These are phyloP conservation scores for Psittacus erithacus DNA, from an alignment of 2,113 vertebrate genomes.

Conservation along the genomic window DNA sequence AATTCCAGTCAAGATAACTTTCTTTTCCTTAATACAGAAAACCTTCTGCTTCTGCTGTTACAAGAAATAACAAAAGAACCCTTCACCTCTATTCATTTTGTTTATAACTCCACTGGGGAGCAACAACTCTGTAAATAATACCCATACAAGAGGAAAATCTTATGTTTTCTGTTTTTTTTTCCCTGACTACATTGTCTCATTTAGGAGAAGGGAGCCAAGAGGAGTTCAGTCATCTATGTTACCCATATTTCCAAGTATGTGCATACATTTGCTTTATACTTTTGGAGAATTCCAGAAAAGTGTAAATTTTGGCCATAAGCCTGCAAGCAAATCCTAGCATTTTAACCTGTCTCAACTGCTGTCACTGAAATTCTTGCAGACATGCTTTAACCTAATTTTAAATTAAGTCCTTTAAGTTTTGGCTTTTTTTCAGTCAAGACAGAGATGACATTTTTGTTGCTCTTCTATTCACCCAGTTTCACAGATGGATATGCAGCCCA, in stretches of 20 bases:
- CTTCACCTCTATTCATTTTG: neutral
- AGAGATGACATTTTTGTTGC: neutral
- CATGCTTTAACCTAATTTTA: conserved; percentile 6
- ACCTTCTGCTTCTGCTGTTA: conserved; percentile 15
- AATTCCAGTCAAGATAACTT: neutral
- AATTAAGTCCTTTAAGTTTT: neutral
- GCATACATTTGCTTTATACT: neutral
- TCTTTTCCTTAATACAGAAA: neutral
- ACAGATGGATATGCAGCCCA: neutral
- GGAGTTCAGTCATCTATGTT: neutral
- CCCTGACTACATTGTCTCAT: neutral
- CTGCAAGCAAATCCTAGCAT: neutral
- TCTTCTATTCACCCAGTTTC: neutral
- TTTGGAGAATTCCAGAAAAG: neutral
- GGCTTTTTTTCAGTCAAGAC: neutral
- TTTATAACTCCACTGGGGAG: conserved; percentile 21
- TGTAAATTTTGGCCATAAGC: neutral
- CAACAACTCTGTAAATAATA: conserved; percentile 24
- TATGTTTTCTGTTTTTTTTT: neutral
- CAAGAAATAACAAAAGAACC: neutral
- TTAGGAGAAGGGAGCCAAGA: conserved; percentile 4
- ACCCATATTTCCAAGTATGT: neutral
- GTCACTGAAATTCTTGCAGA: neutral
- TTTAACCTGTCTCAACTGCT: conserved; percentile 11
- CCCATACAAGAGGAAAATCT: neutral